Conservation (phyloP, 2,113 vertebrate genomes). For the Dinomys branickii region DNA sequence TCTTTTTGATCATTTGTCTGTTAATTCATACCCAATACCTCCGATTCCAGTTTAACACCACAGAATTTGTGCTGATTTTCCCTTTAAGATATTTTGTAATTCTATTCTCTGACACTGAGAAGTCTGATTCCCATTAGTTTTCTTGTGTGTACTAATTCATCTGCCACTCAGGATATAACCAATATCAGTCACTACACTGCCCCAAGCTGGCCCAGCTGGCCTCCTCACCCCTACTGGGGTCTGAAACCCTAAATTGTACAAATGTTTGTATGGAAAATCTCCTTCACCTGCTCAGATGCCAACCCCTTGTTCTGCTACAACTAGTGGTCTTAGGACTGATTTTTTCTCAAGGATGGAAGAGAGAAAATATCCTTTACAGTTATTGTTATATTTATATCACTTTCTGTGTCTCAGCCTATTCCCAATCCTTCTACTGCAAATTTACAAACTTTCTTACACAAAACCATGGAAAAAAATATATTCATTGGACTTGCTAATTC, state of each 20-base stretch:
- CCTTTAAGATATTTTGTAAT: not conserved
- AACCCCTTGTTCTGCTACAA: not conserved
- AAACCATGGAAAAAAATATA: not conserved
- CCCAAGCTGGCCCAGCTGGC: too few relatives aligned
- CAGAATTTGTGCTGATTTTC: not conserved
- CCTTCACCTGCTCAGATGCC: not conserved
- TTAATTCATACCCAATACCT: not conserved
- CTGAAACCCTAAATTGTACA: not conserved
- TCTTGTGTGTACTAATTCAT: not conserved
- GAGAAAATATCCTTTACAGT: not conserved
- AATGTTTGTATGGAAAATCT: not conserved
- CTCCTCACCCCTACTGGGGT: rapidly evolving
- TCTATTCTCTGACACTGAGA: not conserved
- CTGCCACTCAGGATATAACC: not conserved
- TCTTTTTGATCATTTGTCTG: not conserved
- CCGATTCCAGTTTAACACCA: not conserved
- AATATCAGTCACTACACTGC: too few relatives aligned
- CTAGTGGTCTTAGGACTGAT: not conserved
- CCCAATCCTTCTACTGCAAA: not conserved
- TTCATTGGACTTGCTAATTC: not conserved
- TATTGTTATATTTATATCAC: not conserved
- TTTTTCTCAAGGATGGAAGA: not conserved
- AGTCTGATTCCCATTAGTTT: not conserved
- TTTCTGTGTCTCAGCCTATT: not conserved
- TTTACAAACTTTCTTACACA: not conserved